Conservation (phyloP, 1,140 invertebrate species). For the Microplitis demolitor region DNA sequence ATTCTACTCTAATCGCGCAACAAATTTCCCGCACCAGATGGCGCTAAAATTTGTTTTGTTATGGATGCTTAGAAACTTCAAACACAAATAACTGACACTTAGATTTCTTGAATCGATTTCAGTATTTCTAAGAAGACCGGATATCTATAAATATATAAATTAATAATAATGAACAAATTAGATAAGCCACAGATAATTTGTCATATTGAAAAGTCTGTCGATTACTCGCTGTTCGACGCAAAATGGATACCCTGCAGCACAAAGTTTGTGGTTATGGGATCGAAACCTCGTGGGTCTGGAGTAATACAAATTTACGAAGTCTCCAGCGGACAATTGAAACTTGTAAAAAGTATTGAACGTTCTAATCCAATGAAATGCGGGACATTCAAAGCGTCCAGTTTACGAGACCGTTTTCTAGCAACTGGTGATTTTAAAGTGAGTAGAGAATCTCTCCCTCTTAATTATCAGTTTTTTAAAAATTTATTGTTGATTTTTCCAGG, state of each 20-base stretch:
- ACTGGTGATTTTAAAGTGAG: slow-evolving; percentile 90
- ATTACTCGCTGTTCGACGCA: slow-evolving; percentile 89
- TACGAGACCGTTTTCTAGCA: slow-evolving; percentile 80
- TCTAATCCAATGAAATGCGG: slow-evolving; percentile 88
- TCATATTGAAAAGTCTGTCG: slow-evolving; percentile 81
- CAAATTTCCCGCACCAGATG: neutral
- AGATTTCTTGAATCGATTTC: no score
- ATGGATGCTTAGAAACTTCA: neutral
- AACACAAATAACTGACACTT: neutral
- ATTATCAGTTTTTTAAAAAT: no score
- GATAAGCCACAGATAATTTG: slow-evolving; percentile 90
- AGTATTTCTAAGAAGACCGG: no score
- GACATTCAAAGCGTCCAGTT: slow-evolving; percentile 86
- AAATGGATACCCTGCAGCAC: slow-evolving; percentile 94
- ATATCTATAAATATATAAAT: no score
- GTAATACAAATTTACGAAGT: slow-evolving; percentile 88
- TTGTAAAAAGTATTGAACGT: slow-evolving; percentile 77
- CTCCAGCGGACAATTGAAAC: slow-evolving; percentile 71
- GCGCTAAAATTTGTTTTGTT: neutral
- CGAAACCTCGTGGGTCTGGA: slow-evolving; percentile 80
- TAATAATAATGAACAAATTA: slow-evolving; percentile 56
- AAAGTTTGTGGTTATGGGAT: slow-evolving; percentile 89
- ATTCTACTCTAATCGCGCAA: neutral
- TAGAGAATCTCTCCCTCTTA: no score
- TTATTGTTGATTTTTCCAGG: slow-evolving; percentile 61